Conservation (phyloP, 53 echinoderm and acorn worm species). For the Holothuria scabra region DNA sequence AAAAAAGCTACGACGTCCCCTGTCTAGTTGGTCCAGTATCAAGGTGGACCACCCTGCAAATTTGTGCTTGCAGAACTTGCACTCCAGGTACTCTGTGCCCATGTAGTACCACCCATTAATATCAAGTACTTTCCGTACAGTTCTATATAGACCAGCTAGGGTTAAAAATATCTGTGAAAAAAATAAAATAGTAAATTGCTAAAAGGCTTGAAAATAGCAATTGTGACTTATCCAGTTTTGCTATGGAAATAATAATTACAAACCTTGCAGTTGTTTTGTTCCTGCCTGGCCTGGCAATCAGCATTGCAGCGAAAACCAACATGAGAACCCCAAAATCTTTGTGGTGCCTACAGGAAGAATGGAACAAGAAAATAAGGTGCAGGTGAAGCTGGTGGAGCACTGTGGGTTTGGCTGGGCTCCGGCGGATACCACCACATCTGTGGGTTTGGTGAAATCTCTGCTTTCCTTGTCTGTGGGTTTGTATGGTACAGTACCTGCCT, state of each 20-base stretch:
- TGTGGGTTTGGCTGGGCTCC: background rate
- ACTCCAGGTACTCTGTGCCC: conserved; percentile 76
- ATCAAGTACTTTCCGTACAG: conserved; percentile 72
- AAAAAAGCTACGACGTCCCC: conserved; percentile 57
- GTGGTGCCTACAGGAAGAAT: conserved; percentile 31
- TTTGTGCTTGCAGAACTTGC: conserved; percentile 59
- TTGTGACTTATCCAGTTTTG: no score
- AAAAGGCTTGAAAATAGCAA: no score
- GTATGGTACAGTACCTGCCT: background rate
- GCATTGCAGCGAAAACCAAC: background rate
- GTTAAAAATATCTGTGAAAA: conserved; percentile 24
- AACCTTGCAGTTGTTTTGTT: background rate
- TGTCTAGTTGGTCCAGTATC: conserved; percentile 71
- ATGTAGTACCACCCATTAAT: conserved; percentile 66
- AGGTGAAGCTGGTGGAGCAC: conserved; percentile 14
- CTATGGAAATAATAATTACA: no score
- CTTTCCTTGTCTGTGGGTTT: background rate
- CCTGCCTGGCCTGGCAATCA: background rate
- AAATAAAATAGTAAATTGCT: background rate
- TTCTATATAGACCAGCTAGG: conserved; percentile 64
- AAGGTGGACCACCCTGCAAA: conserved; percentile 68
- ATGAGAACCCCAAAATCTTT: conserved; percentile 3
- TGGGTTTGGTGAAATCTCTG: background rate
- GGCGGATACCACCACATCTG: conserved; percentile 15
- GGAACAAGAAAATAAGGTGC: conserved; percentile 14